Evolutionary conservation across 2,888 invertebrate species (phyloP).

Genomic region (Orthonevra nobilis): DNA sequence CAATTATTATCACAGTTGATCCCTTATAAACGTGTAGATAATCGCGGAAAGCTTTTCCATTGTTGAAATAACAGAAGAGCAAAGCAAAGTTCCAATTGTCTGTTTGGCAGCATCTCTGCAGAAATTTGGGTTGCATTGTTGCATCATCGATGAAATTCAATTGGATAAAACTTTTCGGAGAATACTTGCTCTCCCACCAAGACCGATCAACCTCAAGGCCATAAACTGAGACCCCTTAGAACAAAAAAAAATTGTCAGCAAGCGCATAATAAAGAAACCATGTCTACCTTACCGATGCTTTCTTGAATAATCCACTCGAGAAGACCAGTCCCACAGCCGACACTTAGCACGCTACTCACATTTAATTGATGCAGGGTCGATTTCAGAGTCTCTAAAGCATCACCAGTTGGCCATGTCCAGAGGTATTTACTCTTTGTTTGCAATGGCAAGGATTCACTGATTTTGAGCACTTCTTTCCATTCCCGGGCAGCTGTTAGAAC

Average conservation of each 20-base stretch:
- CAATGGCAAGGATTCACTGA: constrained; percentile 74
- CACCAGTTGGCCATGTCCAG: constrained; percentile 88
- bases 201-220: constrained; percentile 89
- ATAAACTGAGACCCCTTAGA: constrained; percentile 83
- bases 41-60: constrained; percentile 84
- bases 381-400: constrained; percentile 84
- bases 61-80: constrained; percentile 91
- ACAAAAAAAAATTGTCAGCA: not conserved
- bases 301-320: constrained; percentile 88
- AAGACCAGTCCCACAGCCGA: constrained; percentile 91
- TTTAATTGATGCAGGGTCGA: constrained; percentile 79
- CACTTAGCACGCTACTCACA: constrained; percentile 83
- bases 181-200: constrained; percentile 91
- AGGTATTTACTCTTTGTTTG: constrained; percentile 81
- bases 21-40: constrained; percentile 86
- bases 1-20: constrained; percentile 86
- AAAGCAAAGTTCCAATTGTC: constrained; percentile 81
- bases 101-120: constrained; percentile 79
- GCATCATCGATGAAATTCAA: constrained; percentile 82
- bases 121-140: constrained; percentile 75
- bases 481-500: constrained; percentile 68
- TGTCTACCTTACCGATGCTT: constrained; percentile 82
- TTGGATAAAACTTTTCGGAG: constrained; percentile 86
- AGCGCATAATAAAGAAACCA: not conserved
- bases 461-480: constrained; percentile 81